Base-by-base conservation (phyloP, 2,113 vertebrate genomes). In the Larimichthys crocea region DNA sequence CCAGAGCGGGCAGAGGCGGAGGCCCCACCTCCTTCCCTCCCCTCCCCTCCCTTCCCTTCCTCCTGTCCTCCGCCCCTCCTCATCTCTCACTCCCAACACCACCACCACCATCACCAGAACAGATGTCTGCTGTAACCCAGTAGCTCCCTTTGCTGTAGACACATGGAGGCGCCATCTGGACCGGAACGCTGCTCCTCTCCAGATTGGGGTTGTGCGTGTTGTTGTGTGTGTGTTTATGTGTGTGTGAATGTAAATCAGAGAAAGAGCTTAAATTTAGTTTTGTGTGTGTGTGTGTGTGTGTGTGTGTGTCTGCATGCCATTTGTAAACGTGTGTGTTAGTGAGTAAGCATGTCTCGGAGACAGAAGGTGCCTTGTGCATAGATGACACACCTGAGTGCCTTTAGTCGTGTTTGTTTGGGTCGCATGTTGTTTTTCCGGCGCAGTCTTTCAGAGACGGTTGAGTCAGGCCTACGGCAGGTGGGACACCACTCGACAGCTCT, bases 111-210 rank as follows among this genome's bases (percentile, higher is more conserved):
- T 88, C 92, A 91, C 87, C 89, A 90, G 93, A 96, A 93, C 95
- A 96, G 95, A 96, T 96, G 95, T 95, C 94, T 94, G 94, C 94
- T 93, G 95, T 95, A 95, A 95, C 95, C 94, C 94, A 95, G 94
- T 92, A 94, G 94, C 94, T 95, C 95, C 92, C 94, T 88, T 93
- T 83, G 91, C 94, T 94, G 94, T 91, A 92, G 94, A 95, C 95
- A 95, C 94, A 96, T 95, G 94, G 95, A 95, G 89, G 88, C 80
- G 83, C 95, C 95, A 96, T 95, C 95, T 96, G 95, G 95, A 94
- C 89, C 84, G 86, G 90, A 95, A 93, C 91, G 87, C 88, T 66
- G 90, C 90, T 94, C 90, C 90, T 89, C 91, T 94, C 92, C 93
- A 94, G 94, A 94, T 91, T 89, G 90, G 85, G 79, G 75, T 72